phyloP scores from a whole-genome alignment of 2,113 vertebrate species.

The Ardeotis arabs region DNA sequence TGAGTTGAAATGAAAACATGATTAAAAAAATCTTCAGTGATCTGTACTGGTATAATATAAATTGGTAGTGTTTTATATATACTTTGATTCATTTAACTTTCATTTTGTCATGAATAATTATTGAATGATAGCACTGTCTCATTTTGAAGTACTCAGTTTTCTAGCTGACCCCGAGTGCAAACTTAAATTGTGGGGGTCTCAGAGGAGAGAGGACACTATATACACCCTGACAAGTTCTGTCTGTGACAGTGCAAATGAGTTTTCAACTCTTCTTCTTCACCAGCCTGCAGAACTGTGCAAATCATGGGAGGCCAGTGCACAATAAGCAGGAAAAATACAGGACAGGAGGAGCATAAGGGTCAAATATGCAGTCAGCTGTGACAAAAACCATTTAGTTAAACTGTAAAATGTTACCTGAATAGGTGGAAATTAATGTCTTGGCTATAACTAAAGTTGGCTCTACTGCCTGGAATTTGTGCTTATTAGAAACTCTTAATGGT shows the following conservation, averaged over 20 bases:
- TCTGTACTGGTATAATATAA: background rate
- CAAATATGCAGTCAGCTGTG: background rate
- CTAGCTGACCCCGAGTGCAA: background rate
- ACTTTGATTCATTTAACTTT: background rate
- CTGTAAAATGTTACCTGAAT: background rate
- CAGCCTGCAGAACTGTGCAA: background rate
- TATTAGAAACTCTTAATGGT: background rate
- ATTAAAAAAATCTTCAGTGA: background rate
- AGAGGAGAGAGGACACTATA: background rate
- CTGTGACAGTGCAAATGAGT: background rate
- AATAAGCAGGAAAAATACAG: background rate
- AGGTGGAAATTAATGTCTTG: background rate
- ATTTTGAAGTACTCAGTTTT: background rate
- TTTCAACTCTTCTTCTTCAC: background rate
- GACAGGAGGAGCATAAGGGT: background rate
- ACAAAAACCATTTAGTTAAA: background rate
- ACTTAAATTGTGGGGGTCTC: background rate
- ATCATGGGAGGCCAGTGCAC: background rate
- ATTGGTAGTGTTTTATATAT: background rate
- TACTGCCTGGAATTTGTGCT: background rate
- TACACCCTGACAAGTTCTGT: background rate
- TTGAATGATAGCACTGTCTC: background rate
- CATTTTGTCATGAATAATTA: background rate
- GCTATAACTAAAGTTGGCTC: background rate
- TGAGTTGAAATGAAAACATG: background rate